phyloP scores from a whole-genome alignment of 1,140 invertebrate genomes.

The Leptinotarsa undecemlineata region DNA sequence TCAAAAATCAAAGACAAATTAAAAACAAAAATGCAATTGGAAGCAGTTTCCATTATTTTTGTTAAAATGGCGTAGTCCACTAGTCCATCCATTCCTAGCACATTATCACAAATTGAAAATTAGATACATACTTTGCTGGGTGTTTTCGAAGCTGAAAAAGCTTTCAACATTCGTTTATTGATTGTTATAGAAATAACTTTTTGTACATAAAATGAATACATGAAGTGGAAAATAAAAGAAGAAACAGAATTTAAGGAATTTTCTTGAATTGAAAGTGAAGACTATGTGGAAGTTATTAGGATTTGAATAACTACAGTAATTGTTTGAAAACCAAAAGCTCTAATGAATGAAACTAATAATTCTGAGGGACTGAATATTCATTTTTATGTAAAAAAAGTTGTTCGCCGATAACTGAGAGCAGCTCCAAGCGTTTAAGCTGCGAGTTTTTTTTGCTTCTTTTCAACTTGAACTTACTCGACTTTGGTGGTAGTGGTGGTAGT shows the following conservation, averaged over 20 bases:
- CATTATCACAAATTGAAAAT: slow-evolving; percentile 4
- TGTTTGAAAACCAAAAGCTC: not conserved
- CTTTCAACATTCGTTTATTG: not conserved
- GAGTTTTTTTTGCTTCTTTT: slow-evolving; percentile 8
- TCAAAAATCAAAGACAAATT: not conserved
- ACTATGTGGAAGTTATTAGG: too few species aligned
- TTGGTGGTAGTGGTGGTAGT: slow-evolving; percentile 52
- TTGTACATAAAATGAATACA: not conserved
- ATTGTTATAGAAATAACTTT: not conserved
- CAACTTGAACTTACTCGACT: slow-evolving; percentile 53
- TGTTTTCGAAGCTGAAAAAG: not conserved
- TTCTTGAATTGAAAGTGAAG: too few species aligned
- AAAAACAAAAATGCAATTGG: not conserved
- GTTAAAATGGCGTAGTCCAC: not conserved
- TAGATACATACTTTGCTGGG: not conserved
- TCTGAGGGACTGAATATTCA: not conserved
- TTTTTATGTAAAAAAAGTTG: slow-evolving; percentile 26
- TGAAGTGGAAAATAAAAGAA: too few species aligned
- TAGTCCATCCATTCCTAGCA: not conserved
- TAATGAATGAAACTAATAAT: not conserved
- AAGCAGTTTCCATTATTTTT: slow-evolving; percentile 6
- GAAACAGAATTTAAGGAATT: too few species aligned
- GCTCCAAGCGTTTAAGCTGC: slow-evolving; percentile 20
- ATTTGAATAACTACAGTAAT: too few species aligned
- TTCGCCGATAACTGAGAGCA: slow-evolving; percentile 10